phyloP scores from a whole-genome alignment of 2,797 vertebrate genomes.

The Lycodopsis pacificus region DNA sequence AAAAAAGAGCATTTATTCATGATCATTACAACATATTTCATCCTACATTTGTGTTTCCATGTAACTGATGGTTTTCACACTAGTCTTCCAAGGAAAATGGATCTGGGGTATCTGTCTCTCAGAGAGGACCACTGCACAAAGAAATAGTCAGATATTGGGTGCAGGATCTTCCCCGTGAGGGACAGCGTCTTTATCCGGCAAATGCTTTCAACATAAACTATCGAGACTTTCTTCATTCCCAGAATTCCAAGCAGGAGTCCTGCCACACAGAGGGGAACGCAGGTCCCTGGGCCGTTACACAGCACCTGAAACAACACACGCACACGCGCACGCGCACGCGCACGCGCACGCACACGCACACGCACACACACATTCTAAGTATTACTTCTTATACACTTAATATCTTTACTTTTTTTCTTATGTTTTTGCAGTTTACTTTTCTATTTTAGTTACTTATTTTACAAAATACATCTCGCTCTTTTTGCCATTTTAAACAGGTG shows the following conservation, averaged over 20 bases:
- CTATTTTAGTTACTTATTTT: too few relatives aligned
- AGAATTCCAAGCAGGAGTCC: conserved; percentile 90
- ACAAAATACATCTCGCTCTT: too few relatives aligned
- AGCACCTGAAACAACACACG: conserved; percentile 88
- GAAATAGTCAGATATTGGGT: conserved; percentile 91
- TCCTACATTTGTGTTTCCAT: neutral
- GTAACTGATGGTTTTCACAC: conserved; percentile 77
- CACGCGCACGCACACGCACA: conserved; percentile 63
- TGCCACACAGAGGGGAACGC: conserved; percentile 90
- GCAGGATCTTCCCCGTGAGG: conserved; percentile 92
- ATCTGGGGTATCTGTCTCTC: conserved; percentile 91
- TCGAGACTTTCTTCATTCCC: conserved; percentile 90
- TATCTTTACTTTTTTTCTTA: too few relatives aligned
- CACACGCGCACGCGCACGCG: too few relatives aligned
- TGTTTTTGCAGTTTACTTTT: too few relatives aligned
- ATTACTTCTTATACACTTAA: too few relatives aligned
- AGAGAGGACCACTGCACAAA: conserved; percentile 95
- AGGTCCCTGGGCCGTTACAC: conserved; percentile 97
- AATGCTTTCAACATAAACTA: conserved; percentile 95
- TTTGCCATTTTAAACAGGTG: too few relatives aligned
- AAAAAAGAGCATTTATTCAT: conserved; percentile 26
- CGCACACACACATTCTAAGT: too few relatives aligned
- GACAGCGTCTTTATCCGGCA: conserved; percentile 94
- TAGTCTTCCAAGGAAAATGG: conserved; percentile 92
- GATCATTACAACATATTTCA: neutral